Evolutionary conservation across 2,113 vertebrate genomes (phyloP).

Genomic region (Sphaerodactylus townsendi): DNA sequence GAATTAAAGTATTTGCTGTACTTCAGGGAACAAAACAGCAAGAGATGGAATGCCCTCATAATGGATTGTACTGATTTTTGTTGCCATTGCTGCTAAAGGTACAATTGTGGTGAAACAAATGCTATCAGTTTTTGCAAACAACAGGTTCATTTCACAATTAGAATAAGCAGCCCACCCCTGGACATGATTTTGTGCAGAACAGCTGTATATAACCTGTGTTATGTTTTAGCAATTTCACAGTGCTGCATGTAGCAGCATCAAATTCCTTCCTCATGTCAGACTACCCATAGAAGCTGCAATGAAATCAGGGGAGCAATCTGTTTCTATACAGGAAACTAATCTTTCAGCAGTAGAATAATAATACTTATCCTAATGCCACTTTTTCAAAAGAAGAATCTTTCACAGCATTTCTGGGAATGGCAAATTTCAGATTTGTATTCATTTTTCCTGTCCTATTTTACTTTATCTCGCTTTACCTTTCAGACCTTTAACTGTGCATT

Average conservation of each 20-base stretch:
- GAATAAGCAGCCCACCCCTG: not conserved
- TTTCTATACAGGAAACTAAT: not conserved
- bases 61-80: not conserved
- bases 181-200: not conserved
- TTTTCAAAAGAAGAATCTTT: slow-evolving; percentile 4
- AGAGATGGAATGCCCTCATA: not conserved
- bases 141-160: slow-evolving; percentile 1
- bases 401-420: not conserved
- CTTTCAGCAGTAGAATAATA: not conserved
- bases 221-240: slow-evolving; percentile 3
- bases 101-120: not conserved
- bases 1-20: not conserved
- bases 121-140: not conserved
- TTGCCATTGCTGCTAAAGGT: not conserved
- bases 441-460: slow-evolving; percentile 10
- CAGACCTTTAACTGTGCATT: slow-evolving; percentile 5
- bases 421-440: slow-evolving; percentile 26
- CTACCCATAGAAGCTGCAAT: not conserved
- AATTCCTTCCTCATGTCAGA: slow-evolving; percentile 3
- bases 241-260: not conserved
- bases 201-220: not conserved
- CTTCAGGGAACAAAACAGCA: not conserved
- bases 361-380: slow-evolving; percentile 4
- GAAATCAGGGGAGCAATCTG: slow-evolving; percentile 8
- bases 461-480: slow-evolving; percentile 32